A percentile compares a stretch with the other conserved stretches of the same genome.
These are phyloP conservation scores for Rhincodon typus DNA, from an alignment of 2,797 vertebrate species.

Conservation along the genomic window DNA sequence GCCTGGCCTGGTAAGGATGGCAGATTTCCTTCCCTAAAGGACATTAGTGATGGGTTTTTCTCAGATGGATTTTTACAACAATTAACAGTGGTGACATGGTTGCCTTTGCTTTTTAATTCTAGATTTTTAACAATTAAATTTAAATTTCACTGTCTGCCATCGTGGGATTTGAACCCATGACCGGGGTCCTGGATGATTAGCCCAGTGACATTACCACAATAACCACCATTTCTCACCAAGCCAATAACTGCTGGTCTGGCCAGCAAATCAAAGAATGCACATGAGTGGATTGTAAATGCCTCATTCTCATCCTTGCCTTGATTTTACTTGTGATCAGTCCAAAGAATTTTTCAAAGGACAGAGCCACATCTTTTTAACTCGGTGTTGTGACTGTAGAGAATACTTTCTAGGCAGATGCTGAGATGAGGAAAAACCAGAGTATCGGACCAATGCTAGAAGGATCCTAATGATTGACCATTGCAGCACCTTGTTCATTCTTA, in stretches of 20 bases:
- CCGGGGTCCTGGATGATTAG: no score
- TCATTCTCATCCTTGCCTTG: background rate
- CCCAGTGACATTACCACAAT: no score
- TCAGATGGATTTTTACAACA: no score
- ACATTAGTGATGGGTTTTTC: no score
- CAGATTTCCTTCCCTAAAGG: no score
- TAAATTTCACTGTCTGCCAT: no score
- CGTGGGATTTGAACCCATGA: no score
- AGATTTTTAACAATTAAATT: no score
- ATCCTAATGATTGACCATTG: background rate
- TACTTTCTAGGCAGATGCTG: background rate
- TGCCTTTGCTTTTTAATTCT: no score
- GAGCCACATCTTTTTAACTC: background rate
- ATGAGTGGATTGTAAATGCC: background rate
- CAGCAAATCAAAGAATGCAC: background rate
- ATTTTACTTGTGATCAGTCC: background rate
- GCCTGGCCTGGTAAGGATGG: no score
- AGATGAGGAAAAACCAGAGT: background rate
- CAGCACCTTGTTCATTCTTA: background rate
- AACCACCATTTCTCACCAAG: no score
- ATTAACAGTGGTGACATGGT: no score
- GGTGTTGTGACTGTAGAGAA: background rate
- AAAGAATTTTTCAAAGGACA: background rate
- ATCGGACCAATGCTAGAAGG: background rate
- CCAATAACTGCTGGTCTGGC: background rate